phyloP scores from a whole-genome alignment of 2,113 vertebrate species.

The Crotalus tigris region DNA sequence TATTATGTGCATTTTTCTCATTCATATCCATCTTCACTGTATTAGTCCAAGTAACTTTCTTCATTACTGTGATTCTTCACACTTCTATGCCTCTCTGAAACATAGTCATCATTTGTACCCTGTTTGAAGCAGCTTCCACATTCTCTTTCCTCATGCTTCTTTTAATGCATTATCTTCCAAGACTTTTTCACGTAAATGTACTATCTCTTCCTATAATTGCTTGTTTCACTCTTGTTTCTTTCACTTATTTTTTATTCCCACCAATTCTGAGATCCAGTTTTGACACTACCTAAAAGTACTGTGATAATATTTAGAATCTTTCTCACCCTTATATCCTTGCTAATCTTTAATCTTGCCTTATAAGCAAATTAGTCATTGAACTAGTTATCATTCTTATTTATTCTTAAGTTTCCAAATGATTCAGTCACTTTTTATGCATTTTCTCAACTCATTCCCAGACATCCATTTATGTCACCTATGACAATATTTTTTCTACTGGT shows the following conservation, averaged over 20 bases:
- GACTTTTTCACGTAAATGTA: background rate
- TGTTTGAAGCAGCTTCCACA: background rate
- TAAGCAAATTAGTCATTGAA: background rate
- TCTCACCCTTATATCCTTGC: background rate
- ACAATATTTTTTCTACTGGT: background rate
- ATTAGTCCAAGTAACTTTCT: background rate
- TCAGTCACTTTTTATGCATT: background rate
- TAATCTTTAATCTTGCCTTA: background rate
- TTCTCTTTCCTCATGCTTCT: background rate
- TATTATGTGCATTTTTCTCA: background rate
- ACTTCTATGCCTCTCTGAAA: background rate
- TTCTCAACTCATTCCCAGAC: background rate
- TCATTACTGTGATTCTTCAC: background rate
- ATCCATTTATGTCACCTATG: background rate
- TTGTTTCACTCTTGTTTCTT: background rate
- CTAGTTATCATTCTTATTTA: background rate
- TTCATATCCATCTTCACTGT: background rate
- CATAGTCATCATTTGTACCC: background rate
- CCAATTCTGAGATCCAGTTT: background rate
- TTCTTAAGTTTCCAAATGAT: background rate
- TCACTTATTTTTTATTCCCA: background rate
- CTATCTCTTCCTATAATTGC: background rate
- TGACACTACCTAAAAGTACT: background rate
- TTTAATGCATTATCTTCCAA: background rate
- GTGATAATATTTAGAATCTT: background rate